Evolutionary conservation across 2,888 invertebrate species (phyloP), one percentile per base, ranked within the genome.

Genomic region (Mantis religiosa): DNA sequence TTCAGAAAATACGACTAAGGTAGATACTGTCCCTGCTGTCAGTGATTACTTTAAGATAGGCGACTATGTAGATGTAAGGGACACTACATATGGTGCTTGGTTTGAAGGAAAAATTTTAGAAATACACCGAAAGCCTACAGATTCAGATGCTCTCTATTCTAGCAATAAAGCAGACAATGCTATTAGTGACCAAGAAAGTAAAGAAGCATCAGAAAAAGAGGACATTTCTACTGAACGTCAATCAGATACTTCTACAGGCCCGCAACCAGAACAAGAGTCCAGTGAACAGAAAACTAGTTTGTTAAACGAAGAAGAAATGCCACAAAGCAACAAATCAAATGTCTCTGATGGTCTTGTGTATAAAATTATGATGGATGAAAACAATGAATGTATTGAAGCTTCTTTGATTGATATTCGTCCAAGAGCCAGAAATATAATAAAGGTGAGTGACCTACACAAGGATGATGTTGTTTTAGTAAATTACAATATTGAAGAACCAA

Each of bases 11-110:
- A 34, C 6, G 34, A 71, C 28, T 12, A 82, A 28, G 12, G 34
- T 82, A 83, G 71, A 47, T 1, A 71, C 28, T 28, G n/a, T 7
- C 20, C 14, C n/a, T 25, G 83, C 34, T 25, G 71, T 15, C 0
- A 41, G 82, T 82, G 84, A 84, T 84, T 88, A 54, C 28, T 89
- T 88, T 28, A 88, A 93, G 93, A 90, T 93, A 88, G 96, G 95
- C 30, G 97, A 97, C 92, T 92, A 95, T 0, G 93, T 97, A 89
- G 97, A 97, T 92, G 94, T 95, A 87, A 93, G 94, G 89, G 95
- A 96, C 91, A 92, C 92, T n/a, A 93, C 94, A 87, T 93, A 94
- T 91, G 96, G 97, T 12, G 95, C 96, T 14, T 97, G 97, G 97
- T 95, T 95, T 92, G 97, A 97, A 93, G 96, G 95, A 0, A 94